Evolutionary conservation across 2,797 vertebrate species (phyloP).

Genomic region (Propithecus deckenii): DNA sequence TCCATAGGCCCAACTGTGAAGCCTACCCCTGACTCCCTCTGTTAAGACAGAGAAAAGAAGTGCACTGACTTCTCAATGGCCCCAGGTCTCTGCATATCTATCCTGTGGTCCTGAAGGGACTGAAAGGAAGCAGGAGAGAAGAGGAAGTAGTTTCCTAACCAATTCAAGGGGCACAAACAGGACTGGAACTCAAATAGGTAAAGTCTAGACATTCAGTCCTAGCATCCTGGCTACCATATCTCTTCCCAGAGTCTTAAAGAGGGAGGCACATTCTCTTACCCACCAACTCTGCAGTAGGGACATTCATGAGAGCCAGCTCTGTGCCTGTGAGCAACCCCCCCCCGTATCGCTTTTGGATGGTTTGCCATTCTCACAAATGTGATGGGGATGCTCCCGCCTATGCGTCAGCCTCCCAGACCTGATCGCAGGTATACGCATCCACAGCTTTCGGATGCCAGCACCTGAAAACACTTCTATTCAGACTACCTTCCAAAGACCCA

Average conservation of each 20-base stretch:
- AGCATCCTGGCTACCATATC: background rate
- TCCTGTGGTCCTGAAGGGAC: background rate
- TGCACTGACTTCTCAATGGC: background rate
- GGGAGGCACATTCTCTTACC: background rate
- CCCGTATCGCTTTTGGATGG: background rate
- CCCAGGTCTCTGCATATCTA: background rate
- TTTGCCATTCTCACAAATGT: background rate
- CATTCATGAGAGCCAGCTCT: background rate
- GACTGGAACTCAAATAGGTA: background rate
- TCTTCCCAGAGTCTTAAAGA: background rate
- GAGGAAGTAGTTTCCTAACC: constrained; percentile 3
- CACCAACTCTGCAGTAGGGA: background rate
- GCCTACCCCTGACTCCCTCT: background rate
- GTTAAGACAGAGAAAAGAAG: background rate
- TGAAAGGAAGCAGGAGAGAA: background rate
- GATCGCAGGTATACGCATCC: background rate
- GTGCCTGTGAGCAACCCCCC: background rate
- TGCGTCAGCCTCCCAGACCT: background rate
- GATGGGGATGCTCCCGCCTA: accelerated
- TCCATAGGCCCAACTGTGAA: background rate
- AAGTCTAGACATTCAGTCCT: background rate
- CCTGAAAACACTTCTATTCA: background rate
- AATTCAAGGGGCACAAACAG: background rate
- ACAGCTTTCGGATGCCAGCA: background rate
- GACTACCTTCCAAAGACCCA: background rate